A percentile compares a stretch with the other conserved stretches of the same genome.
phyloP scores from a whole-genome alignment of 2,797 vertebrate genomes.

The Galago senegalensis region DNA sequence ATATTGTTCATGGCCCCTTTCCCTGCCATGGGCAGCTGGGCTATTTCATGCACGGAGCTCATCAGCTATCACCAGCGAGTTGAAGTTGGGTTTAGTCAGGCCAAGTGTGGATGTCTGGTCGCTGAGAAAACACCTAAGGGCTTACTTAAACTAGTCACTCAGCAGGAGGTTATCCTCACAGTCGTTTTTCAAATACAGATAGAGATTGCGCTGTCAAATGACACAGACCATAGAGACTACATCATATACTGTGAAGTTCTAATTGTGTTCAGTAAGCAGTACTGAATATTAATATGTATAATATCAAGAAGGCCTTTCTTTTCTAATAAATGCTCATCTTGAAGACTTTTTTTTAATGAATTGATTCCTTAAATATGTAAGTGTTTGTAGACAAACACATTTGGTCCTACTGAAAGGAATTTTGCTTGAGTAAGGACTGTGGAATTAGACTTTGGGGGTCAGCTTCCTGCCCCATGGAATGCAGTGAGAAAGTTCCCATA shows the following conservation, averaged over 20 bases:
- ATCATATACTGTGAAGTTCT: not conserved
- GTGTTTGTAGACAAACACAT: constrained; percentile 12
- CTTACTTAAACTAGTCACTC: too few species aligned
- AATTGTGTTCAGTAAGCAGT: not conserved
- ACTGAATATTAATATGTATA: not conserved
- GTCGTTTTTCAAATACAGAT: not conserved
- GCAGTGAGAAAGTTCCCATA: constrained; percentile 74
- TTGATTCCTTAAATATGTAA: constrained; percentile 56
- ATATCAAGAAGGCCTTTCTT: not conserved
- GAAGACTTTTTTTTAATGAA: constrained; percentile 17
- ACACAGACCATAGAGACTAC: not conserved
- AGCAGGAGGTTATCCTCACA: not conserved
- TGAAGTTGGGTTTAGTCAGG: not conserved
- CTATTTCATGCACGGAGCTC: not conserved
- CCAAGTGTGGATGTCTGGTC: not conserved
- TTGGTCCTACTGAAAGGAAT: constrained; percentile 72
- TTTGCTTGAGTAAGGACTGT: constrained; percentile 75
- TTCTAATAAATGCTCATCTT: not conserved
- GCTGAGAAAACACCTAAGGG: constrained; percentile 18
- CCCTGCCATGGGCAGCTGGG: not conserved
- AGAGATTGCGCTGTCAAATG: not conserved
- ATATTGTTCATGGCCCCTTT: not conserved
- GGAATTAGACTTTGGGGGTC: constrained; percentile 79
- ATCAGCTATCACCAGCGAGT: constrained; percentile 11
- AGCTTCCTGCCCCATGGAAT: constrained; percentile 74